Percentiles rank a stretch among this genome's conserved stretches.
These are phyloP conservation scores for Creontiades dilutus DNA, from an alignment of 2,888 invertebrate species.

Conservation along the genomic window DNA sequence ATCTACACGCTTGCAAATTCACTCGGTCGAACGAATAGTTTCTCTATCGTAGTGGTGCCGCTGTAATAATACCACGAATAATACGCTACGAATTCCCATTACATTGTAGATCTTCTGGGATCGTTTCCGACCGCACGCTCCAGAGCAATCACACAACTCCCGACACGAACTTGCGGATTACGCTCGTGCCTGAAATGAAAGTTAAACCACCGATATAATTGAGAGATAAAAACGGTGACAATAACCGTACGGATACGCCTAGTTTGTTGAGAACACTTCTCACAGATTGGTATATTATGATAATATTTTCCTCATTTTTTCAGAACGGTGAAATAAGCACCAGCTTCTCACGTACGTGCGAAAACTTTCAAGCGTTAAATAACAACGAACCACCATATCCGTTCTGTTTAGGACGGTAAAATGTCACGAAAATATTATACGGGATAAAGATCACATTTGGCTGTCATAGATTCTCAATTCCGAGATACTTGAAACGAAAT, in stretches of 20 bases:
- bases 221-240: constrained; percentile 4
- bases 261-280: background rate
- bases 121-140: background rate
- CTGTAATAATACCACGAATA: background rate
- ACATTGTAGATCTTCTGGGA: background rate
- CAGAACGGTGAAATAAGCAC: constrained; percentile 1
- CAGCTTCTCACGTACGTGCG: constrained; percentile 7
- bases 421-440: background rate
- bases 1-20: background rate
- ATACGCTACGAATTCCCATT: background rate
- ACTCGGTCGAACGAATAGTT: background rate
- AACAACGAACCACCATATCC: constrained; percentile 6
- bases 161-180: background rate
- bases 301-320: background rate
- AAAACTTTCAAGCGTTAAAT: constrained; percentile 32
- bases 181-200: background rate
- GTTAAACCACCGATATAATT: background rate
- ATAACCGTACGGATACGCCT: background rate
- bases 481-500: no score
- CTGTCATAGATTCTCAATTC: no score
- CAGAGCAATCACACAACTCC: background rate
- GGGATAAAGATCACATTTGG: no score
- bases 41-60: background rate
- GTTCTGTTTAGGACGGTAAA: background rate
- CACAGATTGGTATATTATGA: background rate